These are phyloP conservation scores for Sitodiplosis mosellana DNA, from an alignment of 1,140 invertebrate species.

Conservation along the genomic window DNA sequence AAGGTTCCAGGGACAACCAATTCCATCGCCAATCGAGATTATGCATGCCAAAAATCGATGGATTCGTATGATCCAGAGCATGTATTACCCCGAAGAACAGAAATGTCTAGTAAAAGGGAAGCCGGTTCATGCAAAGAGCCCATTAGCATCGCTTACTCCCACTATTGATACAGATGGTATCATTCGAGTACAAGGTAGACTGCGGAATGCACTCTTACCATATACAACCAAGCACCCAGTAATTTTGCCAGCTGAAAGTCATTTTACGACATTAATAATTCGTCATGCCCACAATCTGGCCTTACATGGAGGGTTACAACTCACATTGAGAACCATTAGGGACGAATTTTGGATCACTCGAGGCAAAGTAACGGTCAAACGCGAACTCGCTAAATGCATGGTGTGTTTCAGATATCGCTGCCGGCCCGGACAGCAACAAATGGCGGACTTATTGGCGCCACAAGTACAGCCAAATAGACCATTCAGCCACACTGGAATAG, in stretches of 20 bases:
- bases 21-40: too few relatives aligned
- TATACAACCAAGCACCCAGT: background rate
- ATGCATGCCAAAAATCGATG: background rate
- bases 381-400: background rate
- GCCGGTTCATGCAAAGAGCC: background rate
- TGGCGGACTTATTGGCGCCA: slow-evolving; percentile 16
- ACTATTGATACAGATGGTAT: background rate
- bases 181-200: background rate
- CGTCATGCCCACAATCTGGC: too few relatives aligned
- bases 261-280: background rate
- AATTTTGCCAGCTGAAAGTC: background rate
- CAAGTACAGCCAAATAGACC: slow-evolving; percentile 10
- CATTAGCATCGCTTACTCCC: background rate
- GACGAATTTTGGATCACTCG: background rate
- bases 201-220: background rate
- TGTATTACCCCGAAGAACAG: background rate
- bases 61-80: background rate
- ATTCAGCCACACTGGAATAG: slow-evolving; percentile 13
- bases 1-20: too few relatives aligned
- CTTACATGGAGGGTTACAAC: background rate
- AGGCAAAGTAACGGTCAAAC: background rate
- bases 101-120: background rate
- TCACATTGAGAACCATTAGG: background rate
- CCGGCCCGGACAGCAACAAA: slow-evolving; percentile 6
- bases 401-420: background rate